Base-by-base conservation (phyloP, 2,888 invertebrate species). In the Pollenia amentaria region DNA sequence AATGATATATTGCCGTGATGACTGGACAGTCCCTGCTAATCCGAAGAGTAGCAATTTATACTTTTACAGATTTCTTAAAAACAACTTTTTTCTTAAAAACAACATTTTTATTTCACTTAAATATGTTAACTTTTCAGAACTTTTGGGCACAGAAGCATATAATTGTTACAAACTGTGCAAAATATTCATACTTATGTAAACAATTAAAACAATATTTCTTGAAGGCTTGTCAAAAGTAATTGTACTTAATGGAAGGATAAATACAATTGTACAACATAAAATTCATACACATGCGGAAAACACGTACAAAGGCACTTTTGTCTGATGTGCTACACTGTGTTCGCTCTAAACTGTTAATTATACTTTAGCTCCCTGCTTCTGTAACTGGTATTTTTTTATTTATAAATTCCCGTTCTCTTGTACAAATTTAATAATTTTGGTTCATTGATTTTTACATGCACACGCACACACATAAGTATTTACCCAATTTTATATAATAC, bases 191-290 rank as follows among this genome's bases (percentile, higher is more conserved):
- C 48, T 38, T 53, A 29, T 64, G 53, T 70, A 75, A 69, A 69
- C 67, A 81, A 75, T 81, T 77, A 65, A 77, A 65, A 64, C 29
- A 40, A 81, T 67, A 60, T 69, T 57, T 67, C 73, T 57, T 65
- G 42, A 73, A 42, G 42, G 18, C 40, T 78, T 72, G 77, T 84
- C 77, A 72, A 72, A 78, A 78, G 40, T 77, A 83, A 78, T 84
- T 72, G 53, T 16, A 72, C 21, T 55, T 83, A 77, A 83, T 77
- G 46, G 64, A 64, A 55, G 40, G 21, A 72, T 70, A 77, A 64
- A 77, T 64, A 72, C 9, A 64, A 53, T 21, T 40, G 2, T 38
- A 44, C 8, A 48, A 55, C 21, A 44, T 12, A 42, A 60, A 29
- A 6, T 29, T 29, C 29, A 29, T 29, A 29, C 29, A 29, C 29